Conservation (phyloP, 1,140 invertebrate genomes). For the Pissodes strobi region DNA sequence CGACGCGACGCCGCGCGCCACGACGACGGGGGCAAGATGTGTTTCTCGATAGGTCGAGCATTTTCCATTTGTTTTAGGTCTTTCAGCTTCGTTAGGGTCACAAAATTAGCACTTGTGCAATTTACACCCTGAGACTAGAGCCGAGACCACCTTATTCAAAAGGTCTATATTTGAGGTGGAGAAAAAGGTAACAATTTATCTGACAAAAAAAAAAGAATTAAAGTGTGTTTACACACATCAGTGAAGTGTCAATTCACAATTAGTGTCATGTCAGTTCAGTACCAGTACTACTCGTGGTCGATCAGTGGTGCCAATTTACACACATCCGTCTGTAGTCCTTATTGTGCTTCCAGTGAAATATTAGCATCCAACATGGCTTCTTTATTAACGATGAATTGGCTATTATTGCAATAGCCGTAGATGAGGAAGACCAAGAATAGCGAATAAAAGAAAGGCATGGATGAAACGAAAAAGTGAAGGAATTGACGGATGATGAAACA, state of each 20-base stretch:
- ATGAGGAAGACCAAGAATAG: conserved; percentile 7
- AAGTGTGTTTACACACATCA: conserved; percentile 1
- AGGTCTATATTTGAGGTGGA: no score
- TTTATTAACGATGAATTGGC: conserved; percentile 11
- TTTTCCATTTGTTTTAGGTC: no score
- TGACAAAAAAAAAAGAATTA: no score
- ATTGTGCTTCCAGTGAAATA: conserved; percentile 6
- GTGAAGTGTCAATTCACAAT: conserved; percentile 7
- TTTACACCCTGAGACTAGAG: no score
- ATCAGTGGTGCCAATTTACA: conserved; percentile 5
- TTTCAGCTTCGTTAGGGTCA: no score
- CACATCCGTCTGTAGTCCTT: not conserved
- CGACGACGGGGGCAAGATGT: no score
- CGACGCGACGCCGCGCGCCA: no score
- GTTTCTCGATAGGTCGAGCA: no score
- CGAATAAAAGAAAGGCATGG: conserved; percentile 4
- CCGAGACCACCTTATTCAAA: no score
- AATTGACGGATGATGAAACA: not conserved
- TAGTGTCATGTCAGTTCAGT: no score
- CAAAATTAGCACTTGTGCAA: no score
- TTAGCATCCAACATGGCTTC: not conserved
- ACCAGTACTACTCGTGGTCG: not conserved
- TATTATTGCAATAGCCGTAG: conserved; percentile 12
- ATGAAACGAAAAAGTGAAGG: conserved; percentile 1
- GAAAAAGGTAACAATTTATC: no score